A percentile compares a stretch with the other conserved stretches of the same genome.
Evolutionary conservation across 2,113 vertebrate genomes (phyloP).

Genomic region (Hippoglossus stenolepis): DNA sequence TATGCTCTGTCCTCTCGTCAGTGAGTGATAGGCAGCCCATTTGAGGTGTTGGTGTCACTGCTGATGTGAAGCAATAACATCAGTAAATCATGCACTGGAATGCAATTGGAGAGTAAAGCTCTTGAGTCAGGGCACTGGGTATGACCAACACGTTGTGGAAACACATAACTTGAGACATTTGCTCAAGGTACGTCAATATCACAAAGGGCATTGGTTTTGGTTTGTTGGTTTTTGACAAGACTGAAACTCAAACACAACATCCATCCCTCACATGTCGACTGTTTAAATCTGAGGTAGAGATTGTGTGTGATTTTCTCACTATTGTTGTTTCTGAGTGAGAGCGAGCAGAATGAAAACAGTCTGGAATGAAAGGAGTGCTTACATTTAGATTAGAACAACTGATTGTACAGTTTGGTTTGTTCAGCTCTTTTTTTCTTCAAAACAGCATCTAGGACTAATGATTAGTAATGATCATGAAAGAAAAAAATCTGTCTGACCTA

Average conservation of each 20-base stretch:
- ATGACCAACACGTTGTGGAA: neutral
- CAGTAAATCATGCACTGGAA: neutral
- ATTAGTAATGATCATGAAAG: neutral
- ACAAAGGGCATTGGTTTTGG: slow-evolving; percentile 1
- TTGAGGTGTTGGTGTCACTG: neutral
- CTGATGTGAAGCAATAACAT: neutral
- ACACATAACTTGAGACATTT: slow-evolving; percentile 33
- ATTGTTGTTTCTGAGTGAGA: neutral
- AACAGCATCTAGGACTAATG: neutral
- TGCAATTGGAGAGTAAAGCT: neutral
- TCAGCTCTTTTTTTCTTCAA: neutral
- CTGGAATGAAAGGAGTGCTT: neutral
- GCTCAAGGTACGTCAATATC: slow-evolving; percentile 27
- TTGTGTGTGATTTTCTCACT: neutral
- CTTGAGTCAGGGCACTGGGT: neutral
- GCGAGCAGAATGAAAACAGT: neutral
- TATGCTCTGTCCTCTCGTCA: too few species aligned
- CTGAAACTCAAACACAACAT: slow-evolving; percentile 65
- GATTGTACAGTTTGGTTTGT: neutral
- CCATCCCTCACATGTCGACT: neutral
- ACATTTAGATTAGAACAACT: slow-evolving; percentile 4
- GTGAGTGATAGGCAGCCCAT: too few species aligned
- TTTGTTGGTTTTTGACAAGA: slow-evolving; percentile 34
- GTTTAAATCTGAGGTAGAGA: neutral
- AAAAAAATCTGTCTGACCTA: neutral